phyloP scores from a whole-genome alignment of 37 sponge, comb jelly and placozoan genomes.

The Amphimedon queenslandica region DNA sequence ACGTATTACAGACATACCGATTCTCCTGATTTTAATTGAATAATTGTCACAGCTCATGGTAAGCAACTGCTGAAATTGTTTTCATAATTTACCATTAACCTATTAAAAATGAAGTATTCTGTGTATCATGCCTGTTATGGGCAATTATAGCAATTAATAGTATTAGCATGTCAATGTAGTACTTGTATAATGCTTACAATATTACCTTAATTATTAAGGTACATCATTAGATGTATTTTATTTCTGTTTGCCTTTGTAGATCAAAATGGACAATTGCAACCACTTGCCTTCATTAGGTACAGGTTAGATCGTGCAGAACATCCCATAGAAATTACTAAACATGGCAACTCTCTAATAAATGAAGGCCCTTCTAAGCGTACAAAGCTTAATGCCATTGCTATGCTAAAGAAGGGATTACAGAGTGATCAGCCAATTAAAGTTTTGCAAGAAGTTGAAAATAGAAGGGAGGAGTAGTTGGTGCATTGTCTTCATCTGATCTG shows the following conservation, averaged over 20 bases:
- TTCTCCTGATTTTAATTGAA: too few species aligned
- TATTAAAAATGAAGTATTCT: too few species aligned
- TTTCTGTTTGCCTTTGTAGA: neutral
- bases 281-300: conserved; percentile 26
- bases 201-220: too few species aligned
- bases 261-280: neutral
- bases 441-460: conserved; percentile 14
- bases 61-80: too few species aligned
- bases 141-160: too few species aligned
- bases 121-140: too few species aligned
- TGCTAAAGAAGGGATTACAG: neutral
- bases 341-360: conserved; percentile 13
- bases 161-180: too few species aligned
- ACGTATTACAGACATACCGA: too few species aligned
- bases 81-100: too few species aligned
- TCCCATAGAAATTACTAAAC: conserved; percentile 10
- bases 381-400: conserved; percentile 16
- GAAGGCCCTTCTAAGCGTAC: neutral
- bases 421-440: conserved; percentile 6
- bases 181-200: too few species aligned
- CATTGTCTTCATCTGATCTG: conserved; percentile 15
- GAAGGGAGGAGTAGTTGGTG: conserved; percentile 16
- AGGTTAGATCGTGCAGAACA: conserved; percentile 15
- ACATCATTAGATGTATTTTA: too few species aligned
- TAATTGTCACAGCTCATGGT: too few species aligned